Percentiles rank a stretch among this genome's conserved stretches.
phyloP scores from a whole-genome alignment of 2,888 invertebrate species.

The Catocala sponsa region DNA sequence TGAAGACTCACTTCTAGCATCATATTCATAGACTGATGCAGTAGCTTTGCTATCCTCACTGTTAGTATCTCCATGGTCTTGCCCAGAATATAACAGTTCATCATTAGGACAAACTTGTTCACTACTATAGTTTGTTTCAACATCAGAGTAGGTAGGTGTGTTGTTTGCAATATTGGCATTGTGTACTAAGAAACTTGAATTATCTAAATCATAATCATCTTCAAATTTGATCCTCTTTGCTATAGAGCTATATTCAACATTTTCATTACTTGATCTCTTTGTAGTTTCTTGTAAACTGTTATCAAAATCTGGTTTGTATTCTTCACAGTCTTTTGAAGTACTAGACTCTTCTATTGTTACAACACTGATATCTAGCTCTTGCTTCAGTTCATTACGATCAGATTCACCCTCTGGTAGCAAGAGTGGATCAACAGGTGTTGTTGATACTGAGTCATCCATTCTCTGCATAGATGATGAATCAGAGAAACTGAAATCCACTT shows the following conservation, averaged over 20 bases:
- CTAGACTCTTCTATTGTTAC: slow-evolving; percentile 78
- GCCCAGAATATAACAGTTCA: slow-evolving; percentile 67
- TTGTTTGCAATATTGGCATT: slow-evolving; percentile 55
- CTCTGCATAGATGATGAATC: slow-evolving; percentile 77
- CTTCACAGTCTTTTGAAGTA: slow-evolving; percentile 72
- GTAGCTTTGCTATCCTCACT: slow-evolving; percentile 80
- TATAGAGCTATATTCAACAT: slow-evolving; percentile 62
- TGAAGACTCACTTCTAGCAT: slow-evolving; percentile 78
- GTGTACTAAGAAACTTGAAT: slow-evolving; percentile 56
- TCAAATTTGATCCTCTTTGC: slow-evolving; percentile 79
- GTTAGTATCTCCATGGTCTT: slow-evolving; percentile 74
- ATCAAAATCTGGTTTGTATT: slow-evolving; percentile 67
- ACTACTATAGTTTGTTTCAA: slow-evolving; percentile 66
- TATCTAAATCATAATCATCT: slow-evolving; percentile 67
- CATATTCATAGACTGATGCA: slow-evolving; percentile 78
- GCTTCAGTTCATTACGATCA: slow-evolving; percentile 73
- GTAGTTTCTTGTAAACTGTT: slow-evolving; percentile 65
- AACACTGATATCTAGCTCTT: slow-evolving; percentile 76
- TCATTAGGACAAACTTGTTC: slow-evolving; percentile 71
- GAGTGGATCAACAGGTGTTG: slow-evolving; percentile 82
- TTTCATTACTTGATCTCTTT: slow-evolving; percentile 77
- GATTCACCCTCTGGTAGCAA: slow-evolving; percentile 77
- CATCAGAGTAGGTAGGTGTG: slow-evolving; percentile 66
- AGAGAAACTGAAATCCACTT: slow-evolving; percentile 80
- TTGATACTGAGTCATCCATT: slow-evolving; percentile 77